Evolutionary conservation across 2,797 vertebrate species (phyloP), one percentile per base, ranked within the genome.

Genomic region (Phrynocephalus vlangalii): DNA sequence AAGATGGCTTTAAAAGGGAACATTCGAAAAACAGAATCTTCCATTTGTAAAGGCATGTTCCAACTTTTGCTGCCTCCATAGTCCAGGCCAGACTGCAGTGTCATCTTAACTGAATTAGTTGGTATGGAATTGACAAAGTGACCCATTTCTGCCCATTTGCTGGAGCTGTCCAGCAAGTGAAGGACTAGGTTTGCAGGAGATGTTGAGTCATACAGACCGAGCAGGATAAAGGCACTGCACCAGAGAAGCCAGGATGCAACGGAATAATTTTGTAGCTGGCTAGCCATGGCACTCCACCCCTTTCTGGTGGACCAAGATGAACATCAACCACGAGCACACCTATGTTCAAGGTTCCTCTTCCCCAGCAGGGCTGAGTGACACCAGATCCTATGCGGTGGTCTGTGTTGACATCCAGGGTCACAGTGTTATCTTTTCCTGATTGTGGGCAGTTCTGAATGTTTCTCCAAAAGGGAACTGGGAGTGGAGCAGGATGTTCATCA

Each of bases 131-230:
- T 63, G 60, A 63, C 15, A 60, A 16, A 60, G 56, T 60, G 56
- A 60, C 56, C 16, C 50, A 63, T 63, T 80, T 52, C 73, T 76
- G 24, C 63, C n/a, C n/a, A n/a, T n/a, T n/a, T n/a, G n/a, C n/a
- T n/a, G n/a, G 72, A 83, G 70, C 82, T 73, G 70, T 73, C 82
- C 82, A 83, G 72, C 70, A 84, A 63, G 22, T 16, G 52, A 63
- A 75, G 24, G 13, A 66, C n/a, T 48, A 15, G 26, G 26, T 44
- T 26, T 84, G 52, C 26, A 30, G 72, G 28, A 75, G 52, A 33
- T 63, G 18, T 22, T 71, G 44, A 33, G 26, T 30, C 56, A 56
- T 13, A 56, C 52, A 75, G 1, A 11, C 33, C 44, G 7, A 44
- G 0, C n/a, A 83, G 18, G 13, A 5, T 9, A 22, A 38, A 79